Percentiles rank a stretch among this genome's conserved stretches.
Conservation (phyloP, 2,113 vertebrate genomes). For the Paedocypris sp. region DNA sequence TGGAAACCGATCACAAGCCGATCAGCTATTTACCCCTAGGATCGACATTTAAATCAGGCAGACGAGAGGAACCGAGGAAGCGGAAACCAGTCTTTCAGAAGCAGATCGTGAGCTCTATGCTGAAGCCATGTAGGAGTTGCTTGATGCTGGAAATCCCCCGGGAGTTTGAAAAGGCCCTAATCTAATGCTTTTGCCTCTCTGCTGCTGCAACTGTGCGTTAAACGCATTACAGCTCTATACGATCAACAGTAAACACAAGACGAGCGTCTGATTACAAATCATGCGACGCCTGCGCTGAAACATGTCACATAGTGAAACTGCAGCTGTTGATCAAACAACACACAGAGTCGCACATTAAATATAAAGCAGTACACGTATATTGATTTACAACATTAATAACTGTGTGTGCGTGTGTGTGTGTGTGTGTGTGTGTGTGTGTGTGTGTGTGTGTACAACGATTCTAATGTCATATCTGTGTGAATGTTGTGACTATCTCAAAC, state of each 20-base stretch:
- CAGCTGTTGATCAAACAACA: conserved; percentile 1
- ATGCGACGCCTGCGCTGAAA: no score
- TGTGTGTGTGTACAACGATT: no score
- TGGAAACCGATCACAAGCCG: no score
- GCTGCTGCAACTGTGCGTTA: background rate
- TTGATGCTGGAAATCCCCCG: conserved; percentile 29
- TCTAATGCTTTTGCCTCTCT: conserved; percentile 23
- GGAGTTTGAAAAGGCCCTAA: conserved; percentile 14
- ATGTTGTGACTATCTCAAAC: no score
- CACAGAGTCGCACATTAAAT: no score
- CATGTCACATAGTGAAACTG: background rate
- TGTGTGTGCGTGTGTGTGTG: no score
- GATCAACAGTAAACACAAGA: background rate
- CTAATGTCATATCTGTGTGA: no score
- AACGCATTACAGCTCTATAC: background rate
- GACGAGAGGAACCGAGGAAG: background rate
- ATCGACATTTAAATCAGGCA: background rate
- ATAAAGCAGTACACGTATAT: no score
- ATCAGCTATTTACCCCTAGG: background rate
- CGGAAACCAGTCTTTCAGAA: background rate
- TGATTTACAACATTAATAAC: no score
- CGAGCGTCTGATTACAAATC: no score
- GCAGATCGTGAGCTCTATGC: background rate
- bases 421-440: no score
- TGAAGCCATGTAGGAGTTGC: background rate